Evolutionary conservation across 2,888 invertebrate species (phyloP), one percentile per base, ranked within the genome.

Genomic region (Geotrupes spiniger): DNA sequence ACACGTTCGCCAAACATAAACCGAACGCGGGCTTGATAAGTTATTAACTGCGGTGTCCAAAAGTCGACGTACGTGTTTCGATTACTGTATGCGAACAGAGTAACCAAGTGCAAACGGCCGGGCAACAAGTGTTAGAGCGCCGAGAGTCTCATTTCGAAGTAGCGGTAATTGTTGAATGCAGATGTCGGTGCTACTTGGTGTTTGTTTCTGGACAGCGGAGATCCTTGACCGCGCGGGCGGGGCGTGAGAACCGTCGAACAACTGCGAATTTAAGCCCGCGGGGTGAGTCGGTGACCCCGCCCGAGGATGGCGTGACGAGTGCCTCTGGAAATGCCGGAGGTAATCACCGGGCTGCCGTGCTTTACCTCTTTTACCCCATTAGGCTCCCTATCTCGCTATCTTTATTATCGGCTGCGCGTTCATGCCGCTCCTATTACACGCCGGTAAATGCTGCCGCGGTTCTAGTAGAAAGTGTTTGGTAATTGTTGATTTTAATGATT

Each of bases 141-240:
- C 10, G 29, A 8, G 29, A 27, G 11, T 31, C 33, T 21, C 33
- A 31, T 36, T 43, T 33, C 15, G 33, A 36, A 33, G 43, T 33
- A 36, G 43, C 36, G 25, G 43, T 43, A 43, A 36, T 43, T 16
- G 36, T 27, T 15, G 43, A 36, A 43, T 43, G 42, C 42, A 36
- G 42, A 43, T 43, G 27, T 29, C 11, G 15, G 21, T 15, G 44
- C 44, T 45, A 38, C 37, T 38, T 45, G 37, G 42, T 31, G 31
- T 50, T 31, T 38, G 29, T 50, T 50, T 46, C 40, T 51, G 42
- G 43, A 42, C 47, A 42, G 29, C 36, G 36, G 25, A 42, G 52
- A 48, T 42, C 59, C 57, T 57, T 59, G 59, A 59, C 59, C 59
- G 57, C 47, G 59, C 55, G 58, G 58, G 58, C 53, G 56, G 59